These are phyloP conservation scores for Poecile montanus DNA, from an alignment of 2,797 vertebrate species.

Conservation along the genomic window DNA sequence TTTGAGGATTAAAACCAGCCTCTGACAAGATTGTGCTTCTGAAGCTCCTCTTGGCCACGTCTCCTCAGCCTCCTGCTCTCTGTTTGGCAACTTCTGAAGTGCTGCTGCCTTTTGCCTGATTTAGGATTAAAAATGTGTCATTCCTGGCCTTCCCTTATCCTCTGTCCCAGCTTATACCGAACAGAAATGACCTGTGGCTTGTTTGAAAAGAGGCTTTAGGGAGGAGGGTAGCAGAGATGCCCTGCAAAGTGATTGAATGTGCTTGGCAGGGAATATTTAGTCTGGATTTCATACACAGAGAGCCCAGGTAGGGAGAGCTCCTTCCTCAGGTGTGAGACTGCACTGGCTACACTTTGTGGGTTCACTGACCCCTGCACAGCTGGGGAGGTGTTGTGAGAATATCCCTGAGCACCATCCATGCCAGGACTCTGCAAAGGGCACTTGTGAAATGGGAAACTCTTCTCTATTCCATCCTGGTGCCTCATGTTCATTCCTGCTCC, in stretches of 20 bases:
- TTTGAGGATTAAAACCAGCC: not conserved
- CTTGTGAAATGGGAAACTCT: not conserved
- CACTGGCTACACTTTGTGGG: fast-evolving
- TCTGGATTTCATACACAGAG: not conserved
- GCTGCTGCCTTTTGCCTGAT: not conserved
- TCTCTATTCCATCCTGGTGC: not conserved
- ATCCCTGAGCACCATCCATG: not conserved
- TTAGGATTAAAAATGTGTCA: not conserved
- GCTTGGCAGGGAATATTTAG: not conserved
- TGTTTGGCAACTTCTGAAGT: not conserved
- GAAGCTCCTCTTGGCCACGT: not conserved
- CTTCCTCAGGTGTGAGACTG: not conserved
- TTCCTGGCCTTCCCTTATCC: not conserved
- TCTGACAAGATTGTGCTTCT: not conserved
- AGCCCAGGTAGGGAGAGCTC: not conserved
- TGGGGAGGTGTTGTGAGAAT: not conserved
- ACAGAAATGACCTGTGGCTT: not conserved
- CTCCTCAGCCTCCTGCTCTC: not conserved
- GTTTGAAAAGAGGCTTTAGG: not conserved
- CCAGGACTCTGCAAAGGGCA: not conserved
- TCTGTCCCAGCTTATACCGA: not conserved
- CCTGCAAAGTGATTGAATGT: not conserved
- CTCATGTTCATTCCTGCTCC: not conserved
- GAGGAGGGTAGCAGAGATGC: not conserved
- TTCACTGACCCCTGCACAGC: not conserved